Base-by-base conservation (phyloP, 2,888 invertebrate species). In the Phengaris alcon region DNA sequence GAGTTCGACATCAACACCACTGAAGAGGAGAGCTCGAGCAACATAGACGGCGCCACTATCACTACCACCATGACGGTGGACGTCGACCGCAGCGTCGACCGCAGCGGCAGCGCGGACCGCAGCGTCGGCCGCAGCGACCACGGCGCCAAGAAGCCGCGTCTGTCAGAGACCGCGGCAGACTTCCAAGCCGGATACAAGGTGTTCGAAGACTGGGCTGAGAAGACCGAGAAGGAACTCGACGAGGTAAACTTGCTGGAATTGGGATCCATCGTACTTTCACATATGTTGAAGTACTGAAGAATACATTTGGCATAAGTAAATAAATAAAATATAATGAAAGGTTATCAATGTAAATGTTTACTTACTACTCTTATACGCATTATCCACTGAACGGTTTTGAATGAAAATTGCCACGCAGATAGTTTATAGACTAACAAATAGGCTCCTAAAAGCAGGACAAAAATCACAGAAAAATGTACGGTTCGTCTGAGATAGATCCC, bases 161-260 rank as follows among this genome's bases (percentile, higher is more conserved):
- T 85, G 57, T 54, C 9, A 78, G 80, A 46, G 78, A 81, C 15
- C 80, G 78, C 68, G 74, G 77, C 80, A 8, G 94, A 94, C 83
- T 95, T 94, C 83, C 94, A 94, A 80, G 84, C 90, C 70, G 90
- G 90, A 2, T 94, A 94, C 82, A 87, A 90, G 72, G 92, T 90
- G 75, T 88, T 94, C 79, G 94, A 93, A 78, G 81, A 82, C 74
- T 90, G 91, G 91, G 89, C 89, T 2, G 83, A 82, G 52, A 76
- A 79, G 81, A 94, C 91, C 75, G 90, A 90, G 84, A 87, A 81
- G 73, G 88, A 81, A 46, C 84, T 88, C 64, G 80, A 82, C 0
- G 79, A 87, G 35, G 90, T 88, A 7, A 80, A 83, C 73, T 72
- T 7, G 2, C 8, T 70, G 10, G 22, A 22, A 22, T 35, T 35